A percentile compares a stretch with the other conserved stretches of the same genome.
Evolutionary conservation across 2,888 invertebrate species (phyloP).

Genomic region (Andrena flavipes): DNA sequence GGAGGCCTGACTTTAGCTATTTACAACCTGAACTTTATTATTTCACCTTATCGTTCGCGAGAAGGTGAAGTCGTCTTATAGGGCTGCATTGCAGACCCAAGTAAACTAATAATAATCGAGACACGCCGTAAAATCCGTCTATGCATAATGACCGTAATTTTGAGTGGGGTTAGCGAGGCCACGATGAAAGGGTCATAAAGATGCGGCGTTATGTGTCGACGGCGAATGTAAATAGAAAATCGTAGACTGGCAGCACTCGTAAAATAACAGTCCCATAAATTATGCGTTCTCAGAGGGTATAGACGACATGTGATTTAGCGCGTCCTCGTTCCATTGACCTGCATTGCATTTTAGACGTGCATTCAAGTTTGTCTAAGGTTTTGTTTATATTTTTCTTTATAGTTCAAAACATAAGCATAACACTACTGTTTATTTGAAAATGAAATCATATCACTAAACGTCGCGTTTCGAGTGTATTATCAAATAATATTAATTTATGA

Average conservation of each 20-base stretch:
- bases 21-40: no score
- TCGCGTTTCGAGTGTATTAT: no score
- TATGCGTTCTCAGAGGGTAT: slow-evolving; percentile 40
- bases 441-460: no score
- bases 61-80: slow-evolving; percentile 26
- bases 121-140: slow-evolving; percentile 55
- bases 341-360: background rate
- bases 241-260: slow-evolving; percentile 60
- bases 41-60: background rate
- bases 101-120: slow-evolving; percentile 55
- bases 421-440: no score
- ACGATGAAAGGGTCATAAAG: slow-evolving; percentile 56
- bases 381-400: no score
- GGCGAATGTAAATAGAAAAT: slow-evolving; percentile 73
- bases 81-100: background rate
- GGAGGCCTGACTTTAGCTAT: background rate
- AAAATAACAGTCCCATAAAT: slow-evolving; percentile 66
- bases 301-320: slow-evolving; percentile 22
- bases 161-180: slow-evolving; percentile 24
- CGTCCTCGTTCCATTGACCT: slow-evolving; percentile 24
- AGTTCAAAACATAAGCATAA: no score
- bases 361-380: no score
- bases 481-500: no score
- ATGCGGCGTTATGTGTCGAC: slow-evolving; percentile 55
- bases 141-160: slow-evolving; percentile 54